These are phyloP conservation scores for Oedothorax gibbosus DNA, from an alignment of 1,140 invertebrate species.

Conservation along the genomic window DNA sequence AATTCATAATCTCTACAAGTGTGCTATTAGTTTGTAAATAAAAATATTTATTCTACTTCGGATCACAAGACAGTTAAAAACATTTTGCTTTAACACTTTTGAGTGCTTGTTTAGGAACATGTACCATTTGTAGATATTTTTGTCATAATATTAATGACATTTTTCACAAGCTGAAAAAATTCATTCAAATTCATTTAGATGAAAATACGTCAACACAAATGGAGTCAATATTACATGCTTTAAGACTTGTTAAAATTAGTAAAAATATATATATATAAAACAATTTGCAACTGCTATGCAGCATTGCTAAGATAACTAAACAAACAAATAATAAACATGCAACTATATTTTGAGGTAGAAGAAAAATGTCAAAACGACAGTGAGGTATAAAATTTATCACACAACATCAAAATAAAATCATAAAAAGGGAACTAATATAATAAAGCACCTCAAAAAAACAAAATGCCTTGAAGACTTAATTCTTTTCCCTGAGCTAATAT, in stretches of 20 bases:
- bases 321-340: conserved; percentile 31
- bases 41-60: conserved; percentile 55
- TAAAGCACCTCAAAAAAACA: conserved; percentile 52
- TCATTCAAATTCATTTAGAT: conserved; percentile 46
- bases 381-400: conserved; percentile 59
- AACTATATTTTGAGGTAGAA: conserved; percentile 57
- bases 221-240: conserved; percentile 37
- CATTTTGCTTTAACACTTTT: conserved; percentile 59
- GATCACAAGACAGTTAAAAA: conserved; percentile 52
- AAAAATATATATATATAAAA: conserved; percentile 32
- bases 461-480: conserved; percentile 52
- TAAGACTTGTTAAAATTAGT: conserved; percentile 21
- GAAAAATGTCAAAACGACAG: conserved; percentile 59
- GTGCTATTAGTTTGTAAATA: conserved; percentile 32
- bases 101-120: conserved; percentile 59
- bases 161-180: conserved; percentile 37
- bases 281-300: conserved; percentile 53
- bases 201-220: conserved; percentile 54
- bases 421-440: conserved; percentile 49
- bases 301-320: conserved; percentile 24
- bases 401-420: conserved; percentile 45
- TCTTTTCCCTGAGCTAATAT: conserved; percentile 55
- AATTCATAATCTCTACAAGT: conserved; percentile 37
- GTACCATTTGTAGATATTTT: conserved; percentile 56
- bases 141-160: conserved; percentile 53